phyloP scores from a whole-genome alignment of 37 sponge, comb jelly and placozoan genomes.

The Diacarnus erythraeanus region DNA sequence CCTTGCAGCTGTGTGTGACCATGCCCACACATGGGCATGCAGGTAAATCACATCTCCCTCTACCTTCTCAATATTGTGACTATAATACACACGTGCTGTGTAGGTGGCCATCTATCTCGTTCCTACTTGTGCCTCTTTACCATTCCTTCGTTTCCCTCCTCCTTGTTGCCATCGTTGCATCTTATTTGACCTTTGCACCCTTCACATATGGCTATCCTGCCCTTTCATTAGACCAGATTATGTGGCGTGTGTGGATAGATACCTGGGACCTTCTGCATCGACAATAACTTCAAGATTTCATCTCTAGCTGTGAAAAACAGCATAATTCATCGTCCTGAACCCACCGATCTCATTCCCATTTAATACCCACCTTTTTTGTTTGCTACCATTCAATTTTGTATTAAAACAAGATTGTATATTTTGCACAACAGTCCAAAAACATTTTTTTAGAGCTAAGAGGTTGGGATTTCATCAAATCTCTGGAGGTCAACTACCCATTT shows the following conservation, averaged over 20 bases:
- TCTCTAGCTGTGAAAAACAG: not conserved
- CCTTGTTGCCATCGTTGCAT: conserved; percentile 13
- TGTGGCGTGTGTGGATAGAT: conserved; percentile 43
- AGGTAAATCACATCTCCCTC: not conserved
- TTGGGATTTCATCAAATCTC: conserved; percentile 17
- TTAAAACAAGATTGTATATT: not conserved
- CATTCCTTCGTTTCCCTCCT: not conserved
- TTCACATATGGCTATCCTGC: conserved; percentile 72
- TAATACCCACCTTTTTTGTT: too few species aligned
- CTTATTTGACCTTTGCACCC: conserved; percentile 66
- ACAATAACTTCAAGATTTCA: not conserved
- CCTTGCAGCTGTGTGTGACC: conserved; percentile 73
- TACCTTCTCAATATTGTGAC: not conserved
- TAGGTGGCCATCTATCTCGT: not conserved
- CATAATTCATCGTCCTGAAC: too few species aligned
- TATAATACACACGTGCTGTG: not conserved
- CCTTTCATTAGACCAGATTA: conserved; percentile 49
- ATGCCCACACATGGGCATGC: conserved; percentile 20
- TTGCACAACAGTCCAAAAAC: not conserved
- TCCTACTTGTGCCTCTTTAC: conserved; percentile 5
- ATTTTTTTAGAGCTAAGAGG: not conserved
- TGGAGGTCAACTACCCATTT: conserved; percentile 49
- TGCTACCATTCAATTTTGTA: too few species aligned
- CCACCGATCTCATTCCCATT: too few species aligned
- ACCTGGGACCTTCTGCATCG: conserved; percentile 75